A percentile compares a stretch with the other conserved stretches of the same genome.
phyloP scores from a whole-genome alignment of 2,113 vertebrate species.

The Psammodynastes pulverulentus region DNA sequence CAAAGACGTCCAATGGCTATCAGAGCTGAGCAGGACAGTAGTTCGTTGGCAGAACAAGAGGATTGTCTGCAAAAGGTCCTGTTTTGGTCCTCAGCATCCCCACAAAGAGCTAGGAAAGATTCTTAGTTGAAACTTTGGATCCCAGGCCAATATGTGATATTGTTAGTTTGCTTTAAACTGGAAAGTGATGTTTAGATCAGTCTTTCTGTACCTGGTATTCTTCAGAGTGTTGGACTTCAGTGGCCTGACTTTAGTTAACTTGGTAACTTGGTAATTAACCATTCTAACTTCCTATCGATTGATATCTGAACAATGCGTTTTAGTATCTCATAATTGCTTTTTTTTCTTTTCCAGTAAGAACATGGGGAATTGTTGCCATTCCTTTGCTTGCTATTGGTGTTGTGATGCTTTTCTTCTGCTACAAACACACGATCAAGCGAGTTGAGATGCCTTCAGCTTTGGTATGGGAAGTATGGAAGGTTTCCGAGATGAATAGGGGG shows the following conservation, averaged over 20 bases:
- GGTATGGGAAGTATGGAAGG: constrained; percentile 34
- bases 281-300: neutral
- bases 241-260: neutral
- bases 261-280: neutral
- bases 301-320: neutral
- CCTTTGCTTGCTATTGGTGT: neutral
- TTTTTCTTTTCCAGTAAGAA: constrained; percentile 19
- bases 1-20: neutral
- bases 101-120: neutral
- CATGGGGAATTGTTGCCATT: neutral
- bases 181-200: neutral
- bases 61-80: neutral
- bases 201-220: neutral
- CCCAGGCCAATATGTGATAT: neutral
- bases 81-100: neutral
- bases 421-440: constrained; percentile 5
- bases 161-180: neutral
- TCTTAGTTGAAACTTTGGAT: neutral
- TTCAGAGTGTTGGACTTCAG: neutral
- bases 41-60: neutral
- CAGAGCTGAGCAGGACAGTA: neutral
- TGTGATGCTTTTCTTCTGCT: neutral
- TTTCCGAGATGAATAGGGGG: neutral
- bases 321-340: neutral
- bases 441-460: constrained; percentile 43